phyloP scores from a whole-genome alignment of 2,113 vertebrate genomes.

The Tachuris rubrigastra region DNA sequence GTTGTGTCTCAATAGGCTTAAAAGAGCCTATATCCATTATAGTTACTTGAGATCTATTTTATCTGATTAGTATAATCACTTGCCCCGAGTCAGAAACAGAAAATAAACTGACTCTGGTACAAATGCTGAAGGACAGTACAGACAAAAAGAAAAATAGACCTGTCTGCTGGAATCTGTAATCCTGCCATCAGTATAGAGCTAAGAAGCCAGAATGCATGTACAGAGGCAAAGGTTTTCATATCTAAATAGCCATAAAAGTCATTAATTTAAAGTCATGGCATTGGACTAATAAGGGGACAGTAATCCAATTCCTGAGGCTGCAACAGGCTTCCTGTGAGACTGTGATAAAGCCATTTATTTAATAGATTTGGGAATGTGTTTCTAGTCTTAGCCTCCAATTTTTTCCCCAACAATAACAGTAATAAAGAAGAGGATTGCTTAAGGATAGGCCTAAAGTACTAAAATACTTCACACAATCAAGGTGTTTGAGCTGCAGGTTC shows the following conservation, averaged over 20 bases:
- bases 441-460: not conserved
- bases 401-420: not conserved
- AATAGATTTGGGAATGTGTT: not conserved
- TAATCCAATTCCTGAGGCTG: not conserved
- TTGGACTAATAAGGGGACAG: not conserved
- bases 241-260: not conserved
- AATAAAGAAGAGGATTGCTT: not conserved
- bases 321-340: not conserved
- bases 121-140: not conserved
- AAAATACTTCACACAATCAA: not conserved
- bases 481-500: not conserved
- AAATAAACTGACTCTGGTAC: not conserved
- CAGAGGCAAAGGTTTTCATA: not conserved
- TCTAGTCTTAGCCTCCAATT: not conserved
- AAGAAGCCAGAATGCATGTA: not conserved
- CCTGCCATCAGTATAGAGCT: not conserved
- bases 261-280: not conserved
- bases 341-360: not conserved
- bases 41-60: not conserved
- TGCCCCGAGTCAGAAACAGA: not conserved
- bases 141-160: not conserved
- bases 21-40: not conserved
- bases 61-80: not conserved
- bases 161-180: not conserved
- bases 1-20: not conserved